phyloP scores from a whole-genome alignment of 1,140 invertebrate genomes.

The Drosophila willistoni region DNA sequence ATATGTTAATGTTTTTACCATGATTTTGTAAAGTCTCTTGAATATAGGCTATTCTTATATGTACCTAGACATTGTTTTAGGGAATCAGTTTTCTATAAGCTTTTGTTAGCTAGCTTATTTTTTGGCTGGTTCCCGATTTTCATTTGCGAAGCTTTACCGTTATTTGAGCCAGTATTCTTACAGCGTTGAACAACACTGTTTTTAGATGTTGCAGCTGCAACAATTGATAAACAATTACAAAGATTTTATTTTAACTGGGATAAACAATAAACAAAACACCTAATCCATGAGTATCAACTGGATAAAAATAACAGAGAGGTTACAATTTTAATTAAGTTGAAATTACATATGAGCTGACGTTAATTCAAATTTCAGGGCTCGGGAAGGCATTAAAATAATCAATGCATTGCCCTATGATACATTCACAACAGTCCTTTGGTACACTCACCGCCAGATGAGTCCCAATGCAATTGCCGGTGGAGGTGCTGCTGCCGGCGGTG shows the following conservation, averaged over 20 bases:
- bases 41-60: too few relatives aligned
- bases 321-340: neutral
- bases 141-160: too few relatives aligned
- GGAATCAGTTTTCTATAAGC: too few relatives aligned
- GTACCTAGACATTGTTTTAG: too few relatives aligned
- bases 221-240: neutral
- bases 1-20: too few relatives aligned
- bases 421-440: conserved; percentile 77
- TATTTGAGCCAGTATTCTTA: too few relatives aligned
- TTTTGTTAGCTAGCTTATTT: too few relatives aligned
- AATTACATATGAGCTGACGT: neutral
- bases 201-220: neutral
- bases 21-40: too few relatives aligned
- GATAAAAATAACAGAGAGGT: conserved; percentile 83
- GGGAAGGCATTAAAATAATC: conserved; percentile 82
- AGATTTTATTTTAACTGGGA: neutral
- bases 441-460: conserved; percentile 82
- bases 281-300: conserved; percentile 76
- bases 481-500: neutral
- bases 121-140: too few relatives aligned
- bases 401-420: conserved; percentile 78
- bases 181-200: neutral
- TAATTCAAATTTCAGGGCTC: conserved; percentile 52
- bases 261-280: neutral
- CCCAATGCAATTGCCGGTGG: conserved; percentile 34